These are phyloP conservation scores for Arbacia lixula DNA, from an alignment of 53 echinoderm and acorn worm species.

Conservation along the genomic window DNA sequence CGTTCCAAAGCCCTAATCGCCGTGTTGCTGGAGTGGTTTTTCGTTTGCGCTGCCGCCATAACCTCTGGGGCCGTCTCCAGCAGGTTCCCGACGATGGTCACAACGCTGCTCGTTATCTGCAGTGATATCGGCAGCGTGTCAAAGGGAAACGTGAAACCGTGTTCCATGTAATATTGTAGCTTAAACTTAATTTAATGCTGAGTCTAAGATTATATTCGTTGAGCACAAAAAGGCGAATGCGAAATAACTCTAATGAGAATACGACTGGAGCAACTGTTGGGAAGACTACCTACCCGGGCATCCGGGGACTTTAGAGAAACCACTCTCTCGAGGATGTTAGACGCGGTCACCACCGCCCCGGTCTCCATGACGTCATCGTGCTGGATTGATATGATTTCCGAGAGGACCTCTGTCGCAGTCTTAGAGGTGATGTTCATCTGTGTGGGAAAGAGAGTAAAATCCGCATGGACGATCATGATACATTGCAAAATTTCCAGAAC, in stretches of 20 bases:
- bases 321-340: slow-evolving; percentile 2
- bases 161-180: too few species aligned
- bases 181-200: too few species aligned
- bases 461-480: too few species aligned
- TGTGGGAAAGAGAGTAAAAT: background rate
- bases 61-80: slow-evolving; percentile 28
- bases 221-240: too few species aligned
- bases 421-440: slow-evolving; percentile 7
- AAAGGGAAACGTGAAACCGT: too few species aligned
- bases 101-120: slow-evolving; percentile 53
- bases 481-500: too few species aligned
- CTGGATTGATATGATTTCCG: background rate
- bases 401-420: background rate
- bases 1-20: slow-evolving; percentile 45
- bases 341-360: background rate
- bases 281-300: slow-evolving; percentile 7
- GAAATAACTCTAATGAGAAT: too few species aligned
- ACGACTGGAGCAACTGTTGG: too few species aligned
- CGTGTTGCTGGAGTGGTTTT: slow-evolving; percentile 33
- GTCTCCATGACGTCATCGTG: background rate
- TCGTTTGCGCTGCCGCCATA: slow-evolving; percentile 37
- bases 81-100: slow-evolving; percentile 53
- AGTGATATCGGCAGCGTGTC: too few species aligned
- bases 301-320: slow-evolving; percentile 11
- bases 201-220: too few species aligned